Evolutionary conservation across 2,888 invertebrate genomes (phyloP).

Genomic region (Stenodema calcarata): DNA sequence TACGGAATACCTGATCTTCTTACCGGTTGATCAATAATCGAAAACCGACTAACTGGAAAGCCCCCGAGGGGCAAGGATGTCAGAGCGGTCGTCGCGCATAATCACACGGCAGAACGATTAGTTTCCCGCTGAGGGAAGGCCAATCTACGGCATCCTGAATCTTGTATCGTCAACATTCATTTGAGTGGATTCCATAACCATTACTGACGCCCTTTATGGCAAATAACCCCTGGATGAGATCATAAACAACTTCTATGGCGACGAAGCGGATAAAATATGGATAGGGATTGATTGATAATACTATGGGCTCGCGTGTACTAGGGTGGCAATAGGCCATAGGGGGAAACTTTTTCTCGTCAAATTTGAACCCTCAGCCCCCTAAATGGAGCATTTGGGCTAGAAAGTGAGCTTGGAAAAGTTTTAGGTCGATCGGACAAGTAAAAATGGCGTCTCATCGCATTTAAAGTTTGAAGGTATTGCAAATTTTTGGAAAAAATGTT

Average conservation of each 20-base stretch:
- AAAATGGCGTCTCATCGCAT: too few species aligned
- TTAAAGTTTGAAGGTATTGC: too few species aligned
- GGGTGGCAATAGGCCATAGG: too few species aligned
- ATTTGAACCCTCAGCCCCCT: too few species aligned
- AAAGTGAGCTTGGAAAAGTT: too few species aligned
- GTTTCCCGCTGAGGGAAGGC: not conserved
- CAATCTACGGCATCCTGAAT: not conserved
- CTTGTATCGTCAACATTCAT: not conserved
- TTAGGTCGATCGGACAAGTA: too few species aligned
- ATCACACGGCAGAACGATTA: not conserved
- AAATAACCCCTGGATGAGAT: not conserved
- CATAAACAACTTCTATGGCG: not conserved
- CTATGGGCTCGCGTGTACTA: too few species aligned
- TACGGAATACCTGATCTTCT: too few species aligned
- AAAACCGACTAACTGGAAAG: too few species aligned
- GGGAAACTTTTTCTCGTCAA: too few species aligned
- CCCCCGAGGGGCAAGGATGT: not conserved
- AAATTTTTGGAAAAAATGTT: too few species aligned
- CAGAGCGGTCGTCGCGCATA: not conserved
- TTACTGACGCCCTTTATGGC: not conserved
- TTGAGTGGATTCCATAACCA: not conserved
- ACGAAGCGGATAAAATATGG: not conserved
- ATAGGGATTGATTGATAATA: not conserved
- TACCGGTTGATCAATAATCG: not conserved
- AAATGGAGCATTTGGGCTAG: too few species aligned